Evolutionary conservation across 1,140 invertebrate genomes (phyloP).

Genomic region (Heliconius melpomene): DNA sequence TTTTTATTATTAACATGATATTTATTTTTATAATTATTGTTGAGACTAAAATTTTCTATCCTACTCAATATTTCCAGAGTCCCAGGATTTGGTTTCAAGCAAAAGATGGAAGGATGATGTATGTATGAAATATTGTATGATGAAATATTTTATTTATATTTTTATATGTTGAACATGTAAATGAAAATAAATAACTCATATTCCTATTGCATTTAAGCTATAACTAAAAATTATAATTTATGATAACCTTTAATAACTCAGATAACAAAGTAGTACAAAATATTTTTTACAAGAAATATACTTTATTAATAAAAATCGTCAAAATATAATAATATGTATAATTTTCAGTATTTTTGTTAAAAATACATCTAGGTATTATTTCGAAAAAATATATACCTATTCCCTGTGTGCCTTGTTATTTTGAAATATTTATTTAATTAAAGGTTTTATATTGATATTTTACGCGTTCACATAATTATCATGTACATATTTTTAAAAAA

Average conservation of each 20-base stretch:
- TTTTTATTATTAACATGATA: neutral
- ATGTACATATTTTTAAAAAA: neutral
- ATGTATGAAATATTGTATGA: neutral
- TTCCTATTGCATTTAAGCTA: neutral
- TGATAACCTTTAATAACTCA: conserved; percentile 2
- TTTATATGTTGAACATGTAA: neutral
- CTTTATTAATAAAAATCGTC: neutral
- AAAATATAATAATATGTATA: too few species aligned
- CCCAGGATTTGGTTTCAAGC: too few species aligned
- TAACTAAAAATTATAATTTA: neutral
- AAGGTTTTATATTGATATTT: neutral
- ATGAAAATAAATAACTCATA: neutral
- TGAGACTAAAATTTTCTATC: too few species aligned
- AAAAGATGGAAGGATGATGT: neutral
- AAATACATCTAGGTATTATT: too few species aligned
- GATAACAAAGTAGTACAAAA: neutral
- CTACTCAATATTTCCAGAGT: too few species aligned
- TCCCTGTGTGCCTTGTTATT: too few species aligned
- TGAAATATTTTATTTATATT: neutral
- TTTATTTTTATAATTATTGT: neutral
- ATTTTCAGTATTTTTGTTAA: too few species aligned
- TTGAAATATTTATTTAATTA: too few species aligned
- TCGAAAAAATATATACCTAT: too few species aligned
- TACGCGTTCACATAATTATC: neutral
- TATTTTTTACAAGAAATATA: neutral